phyloP scores from a whole-genome alignment of 2,888 invertebrate genomes.

The Amorpha juglandis region DNA sequence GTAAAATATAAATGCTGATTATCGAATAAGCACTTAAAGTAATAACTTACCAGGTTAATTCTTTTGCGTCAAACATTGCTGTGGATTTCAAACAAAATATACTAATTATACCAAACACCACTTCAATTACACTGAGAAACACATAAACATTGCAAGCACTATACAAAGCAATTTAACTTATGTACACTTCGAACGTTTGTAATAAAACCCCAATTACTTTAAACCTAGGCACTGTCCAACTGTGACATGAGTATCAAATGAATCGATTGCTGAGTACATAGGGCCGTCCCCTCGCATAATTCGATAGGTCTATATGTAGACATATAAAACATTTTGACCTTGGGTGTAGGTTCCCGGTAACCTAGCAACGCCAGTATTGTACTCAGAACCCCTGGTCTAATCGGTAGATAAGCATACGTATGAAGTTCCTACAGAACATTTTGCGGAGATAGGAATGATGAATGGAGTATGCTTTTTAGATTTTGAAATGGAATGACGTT shows the following conservation, averaged over 20 bases:
- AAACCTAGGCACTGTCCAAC: slow-evolving; percentile 39
- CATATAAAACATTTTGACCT: slow-evolving; percentile 76
- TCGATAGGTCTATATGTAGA: slow-evolving; percentile 57
- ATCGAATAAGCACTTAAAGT: background rate
- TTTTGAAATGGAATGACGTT: background rate
- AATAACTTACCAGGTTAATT: background rate
- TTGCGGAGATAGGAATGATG: slow-evolving; percentile 59
- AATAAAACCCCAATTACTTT: slow-evolving; percentile 36
- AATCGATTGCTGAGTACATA: slow-evolving; percentile 56
- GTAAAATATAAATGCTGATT: no score
- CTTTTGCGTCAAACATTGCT: background rate
- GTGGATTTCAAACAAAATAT: no score
- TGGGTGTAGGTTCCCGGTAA: slow-evolving; percentile 75
- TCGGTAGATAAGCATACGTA: slow-evolving; percentile 77
- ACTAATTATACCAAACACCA: no score
- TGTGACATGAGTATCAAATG: slow-evolving; percentile 49
- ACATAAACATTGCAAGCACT: no score
- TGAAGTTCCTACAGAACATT: slow-evolving; percentile 65
- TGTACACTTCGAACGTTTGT: background rate
- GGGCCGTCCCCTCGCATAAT: slow-evolving; percentile 61
- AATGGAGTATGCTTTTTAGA: slow-evolving; percentile 1
- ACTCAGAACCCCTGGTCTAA: slow-evolving; percentile 76
- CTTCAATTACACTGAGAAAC: no score
- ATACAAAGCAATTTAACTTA: slow-evolving; percentile 24
- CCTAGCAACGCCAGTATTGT: slow-evolving; percentile 75